Evolutionary conservation across 2,113 vertebrate genomes (phyloP), one percentile per base, ranked within the genome.

Genomic region (Edolisoma coerulescens): DNA sequence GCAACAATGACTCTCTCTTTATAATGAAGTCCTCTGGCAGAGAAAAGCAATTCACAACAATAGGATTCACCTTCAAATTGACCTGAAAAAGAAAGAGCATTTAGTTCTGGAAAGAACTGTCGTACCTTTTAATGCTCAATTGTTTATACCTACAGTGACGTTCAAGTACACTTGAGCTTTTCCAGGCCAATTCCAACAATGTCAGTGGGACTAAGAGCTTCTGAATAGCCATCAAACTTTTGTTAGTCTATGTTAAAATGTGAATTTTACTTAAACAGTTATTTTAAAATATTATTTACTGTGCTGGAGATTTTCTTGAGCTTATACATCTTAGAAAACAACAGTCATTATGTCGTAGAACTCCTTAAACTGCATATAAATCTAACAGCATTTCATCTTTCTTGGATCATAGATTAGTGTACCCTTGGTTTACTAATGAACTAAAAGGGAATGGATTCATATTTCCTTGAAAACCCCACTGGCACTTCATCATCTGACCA

Each of bases 381-480:
- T 74, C 41, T 77, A 75, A 56, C 5, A 78, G 26, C 10, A 64
- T 77, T 83, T 89, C 16, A 3, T 71, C 71, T 92, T 70, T 96
- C 27, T 89, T 86, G 60, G 44, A 81, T 84, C 47, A 61, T 39
- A 73, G 56, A 52, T 61, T 80, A 74, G 23, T 18, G 28, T 84
- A 61, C n/a, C 33, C 37, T 77, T 91, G 69, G 73, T 41, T 52
- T 70, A 78, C 67, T 68, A 77, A 88, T 84, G 35, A 83, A 42
- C 33, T 70, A 45, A 90, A 93, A 91, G 28, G 70, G 47, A 91
- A 91, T 24, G 37, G 9, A 85, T 85, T 83, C 56, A 37, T 92
- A 50, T 73, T 81, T 93, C 75, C 88, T 95, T 96, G 87, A 96
- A 96, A 94, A 56, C 13, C 19, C 41, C 24, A 88, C 59, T 91